Evolutionary conservation across 1,140 invertebrate genomes (phyloP), one percentile per base, ranked within the genome.

Genomic region (Drosophila takahashii): DNA sequence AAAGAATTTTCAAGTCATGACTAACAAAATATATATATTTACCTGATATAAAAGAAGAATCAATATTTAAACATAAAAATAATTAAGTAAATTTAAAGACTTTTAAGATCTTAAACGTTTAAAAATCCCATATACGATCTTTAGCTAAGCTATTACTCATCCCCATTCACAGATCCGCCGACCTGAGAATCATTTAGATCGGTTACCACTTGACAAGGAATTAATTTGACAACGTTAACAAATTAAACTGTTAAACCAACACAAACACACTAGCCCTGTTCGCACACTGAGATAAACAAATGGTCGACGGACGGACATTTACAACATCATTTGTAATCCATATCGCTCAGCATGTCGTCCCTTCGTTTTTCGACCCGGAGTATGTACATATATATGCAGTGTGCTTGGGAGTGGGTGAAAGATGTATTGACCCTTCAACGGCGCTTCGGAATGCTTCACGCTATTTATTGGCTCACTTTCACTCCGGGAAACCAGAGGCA

Each of bases 151-250:
- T 26, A 13, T 2, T 44, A 34, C n/a, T 1, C 29, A 18, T 29
- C 10, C 0, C n/a, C 29, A 8, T 27, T 26, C 10, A 44, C 51
- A 61, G 54, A 70, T 58, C 41, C 9, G 18, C 22, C 16, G 7
- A 27, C 29, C 41, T 48, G 26, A 41, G 65, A 53, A 66, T 67
- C 64, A 39, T 87, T 78, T 22, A 70, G 53, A 58, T 50, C 57
- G 44, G 29, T 50, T 74, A 57, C 47, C 61, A 52, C 57, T 66
- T 79, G 84, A 89, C 85, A 85, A 72, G 79, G 79, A 84, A 90
- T 90, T 90, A 90, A 90, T 90, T 90, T 90, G 87, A 90, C 87
- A 90, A 87, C 80, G 90, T 90, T 90, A 90, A 90, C 87, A 90
- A 90, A 90, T 90, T 90, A 90, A 90, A 90, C 87, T 90, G 87